phyloP scores from a whole-genome alignment of 2,797 vertebrate species.

The Benthosema pterotum region DNA sequence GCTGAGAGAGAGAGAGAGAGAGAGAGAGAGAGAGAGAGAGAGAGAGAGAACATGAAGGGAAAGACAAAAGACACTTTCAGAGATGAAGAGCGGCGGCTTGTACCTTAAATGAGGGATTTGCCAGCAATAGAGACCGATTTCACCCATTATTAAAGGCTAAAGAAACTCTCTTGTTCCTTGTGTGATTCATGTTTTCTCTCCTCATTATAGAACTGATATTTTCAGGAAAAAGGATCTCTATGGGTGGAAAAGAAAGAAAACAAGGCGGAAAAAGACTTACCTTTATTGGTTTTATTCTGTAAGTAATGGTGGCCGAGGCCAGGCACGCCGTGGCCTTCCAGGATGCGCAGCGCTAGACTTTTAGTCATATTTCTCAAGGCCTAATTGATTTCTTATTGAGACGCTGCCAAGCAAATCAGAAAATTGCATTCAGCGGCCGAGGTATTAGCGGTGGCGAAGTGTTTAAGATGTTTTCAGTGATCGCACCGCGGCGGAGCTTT shows the following conservation, averaged over 20 bases:
- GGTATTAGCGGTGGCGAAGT: constrained; percentile 68
- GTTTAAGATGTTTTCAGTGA: constrained; percentile 75
- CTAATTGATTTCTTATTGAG: constrained; percentile 95
- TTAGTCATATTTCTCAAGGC: constrained; percentile 83
- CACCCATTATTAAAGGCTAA: too few species aligned
- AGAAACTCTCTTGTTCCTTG: too few species aligned
- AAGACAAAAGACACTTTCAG: constrained; percentile 18
- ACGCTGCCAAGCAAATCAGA: constrained; percentile 91
- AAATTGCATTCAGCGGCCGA: constrained; percentile 86
- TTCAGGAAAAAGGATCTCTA: too few species aligned
- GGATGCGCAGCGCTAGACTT: constrained; percentile 87
- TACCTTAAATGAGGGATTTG: constrained; percentile 16
- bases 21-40: constrained; percentile 13
- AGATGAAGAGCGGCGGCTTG: constrained; percentile 13
- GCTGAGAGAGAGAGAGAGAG: constrained; percentile 4
- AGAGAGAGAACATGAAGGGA: constrained; percentile 1
- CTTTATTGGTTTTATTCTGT: not conserved
- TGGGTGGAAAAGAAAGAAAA: too few species aligned
- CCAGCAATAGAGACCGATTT: too few species aligned
- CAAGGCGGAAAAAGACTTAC: too few species aligned
- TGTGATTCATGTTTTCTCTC: too few species aligned
- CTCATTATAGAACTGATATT: too few species aligned
- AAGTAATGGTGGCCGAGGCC: constrained; percentile 24
- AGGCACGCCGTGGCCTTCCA: constrained; percentile 81
- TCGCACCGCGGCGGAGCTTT: constrained; percentile 62